Evolutionary conservation across 64 coral and sea anemone genomes (phyloP).

Genomic region (Porites australiensis): DNA sequence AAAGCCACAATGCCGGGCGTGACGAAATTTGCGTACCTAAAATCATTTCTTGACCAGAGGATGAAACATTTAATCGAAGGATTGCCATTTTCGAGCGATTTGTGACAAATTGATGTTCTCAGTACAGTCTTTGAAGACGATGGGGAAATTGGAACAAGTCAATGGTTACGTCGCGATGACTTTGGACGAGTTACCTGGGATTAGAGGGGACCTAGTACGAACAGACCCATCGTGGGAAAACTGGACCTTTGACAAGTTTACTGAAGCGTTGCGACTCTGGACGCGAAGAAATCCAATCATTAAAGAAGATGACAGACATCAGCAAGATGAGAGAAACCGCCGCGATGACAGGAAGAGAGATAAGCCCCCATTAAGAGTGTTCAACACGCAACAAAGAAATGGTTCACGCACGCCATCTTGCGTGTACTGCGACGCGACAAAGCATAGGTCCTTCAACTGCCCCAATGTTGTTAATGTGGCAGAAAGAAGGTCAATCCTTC

Average conservation of each 20-base stretch:
- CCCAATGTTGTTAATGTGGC: no score
- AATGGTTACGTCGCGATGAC: conserved; percentile 49
- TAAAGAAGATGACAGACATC: not conserved
- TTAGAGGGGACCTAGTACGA: conserved; percentile 29
- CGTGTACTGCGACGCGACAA: no score
- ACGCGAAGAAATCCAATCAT: conserved; percentile 7
- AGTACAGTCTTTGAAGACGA: conserved; percentile 14
- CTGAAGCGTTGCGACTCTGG: conserved; percentile 20
- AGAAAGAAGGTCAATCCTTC: no score
- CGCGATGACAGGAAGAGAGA: no score
- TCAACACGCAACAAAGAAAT: no score
- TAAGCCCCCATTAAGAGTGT: no score
- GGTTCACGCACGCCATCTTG: no score
- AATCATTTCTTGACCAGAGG: conserved; percentile 41
- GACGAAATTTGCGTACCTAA: conserved; percentile 39
- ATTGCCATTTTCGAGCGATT: not conserved
- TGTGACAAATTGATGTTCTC: conserved; percentile 9
- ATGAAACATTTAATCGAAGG: conserved; percentile 19
- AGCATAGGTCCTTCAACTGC: no score
- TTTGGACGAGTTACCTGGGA: conserved; percentile 36
- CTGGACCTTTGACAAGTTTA: conserved; percentile 1
- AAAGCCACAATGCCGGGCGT: conserved; percentile 20
- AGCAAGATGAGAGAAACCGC: not conserved
- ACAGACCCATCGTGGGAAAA: conserved; percentile 22
- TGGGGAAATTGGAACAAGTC: conserved; percentile 38